Evolutionary conservation across 1,140 invertebrate genomes (phyloP).

Genomic region (Diabrotica virgifera): DNA sequence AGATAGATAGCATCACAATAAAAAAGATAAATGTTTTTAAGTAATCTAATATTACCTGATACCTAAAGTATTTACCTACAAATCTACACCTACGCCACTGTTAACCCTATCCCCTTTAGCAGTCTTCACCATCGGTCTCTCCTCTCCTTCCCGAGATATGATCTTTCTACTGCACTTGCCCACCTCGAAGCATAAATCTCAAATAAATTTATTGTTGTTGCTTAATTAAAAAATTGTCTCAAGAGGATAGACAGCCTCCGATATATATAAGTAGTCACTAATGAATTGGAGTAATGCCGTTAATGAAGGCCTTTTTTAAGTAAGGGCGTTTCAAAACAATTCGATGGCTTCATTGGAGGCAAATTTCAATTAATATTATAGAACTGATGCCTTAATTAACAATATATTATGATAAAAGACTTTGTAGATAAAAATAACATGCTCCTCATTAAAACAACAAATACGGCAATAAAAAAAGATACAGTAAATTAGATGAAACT

Average conservation of each 20-base stretch:
- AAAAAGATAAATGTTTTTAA: too few relatives aligned
- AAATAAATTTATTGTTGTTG: conserved; percentile 3
- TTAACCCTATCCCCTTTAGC: background rate
- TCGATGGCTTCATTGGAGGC: background rate
- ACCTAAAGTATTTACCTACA: too few relatives aligned
- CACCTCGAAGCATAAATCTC: background rate
- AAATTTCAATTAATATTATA: too few relatives aligned
- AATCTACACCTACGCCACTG: too few relatives aligned
- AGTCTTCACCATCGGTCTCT: background rate
- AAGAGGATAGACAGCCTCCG: background rate
- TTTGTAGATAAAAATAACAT: too few relatives aligned
- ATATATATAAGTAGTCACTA: background rate
- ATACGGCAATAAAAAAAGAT: too few relatives aligned
- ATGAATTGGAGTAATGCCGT: background rate
- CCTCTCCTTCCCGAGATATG: background rate
- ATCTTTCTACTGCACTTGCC: conserved; percentile 1
- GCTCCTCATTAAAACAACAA: too few relatives aligned
- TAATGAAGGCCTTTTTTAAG: background rate
- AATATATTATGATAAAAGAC: too few relatives aligned
- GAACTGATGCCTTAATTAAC: too few relatives aligned
- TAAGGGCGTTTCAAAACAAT: background rate
- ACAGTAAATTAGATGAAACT: too few relatives aligned
- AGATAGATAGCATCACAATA: too few relatives aligned
- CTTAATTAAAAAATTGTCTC: conserved; percentile 3
- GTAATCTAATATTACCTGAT: too few relatives aligned